Evolutionary conservation across 2,113 vertebrate genomes (phyloP).

Genomic region (Tyrannus savana): DNA sequence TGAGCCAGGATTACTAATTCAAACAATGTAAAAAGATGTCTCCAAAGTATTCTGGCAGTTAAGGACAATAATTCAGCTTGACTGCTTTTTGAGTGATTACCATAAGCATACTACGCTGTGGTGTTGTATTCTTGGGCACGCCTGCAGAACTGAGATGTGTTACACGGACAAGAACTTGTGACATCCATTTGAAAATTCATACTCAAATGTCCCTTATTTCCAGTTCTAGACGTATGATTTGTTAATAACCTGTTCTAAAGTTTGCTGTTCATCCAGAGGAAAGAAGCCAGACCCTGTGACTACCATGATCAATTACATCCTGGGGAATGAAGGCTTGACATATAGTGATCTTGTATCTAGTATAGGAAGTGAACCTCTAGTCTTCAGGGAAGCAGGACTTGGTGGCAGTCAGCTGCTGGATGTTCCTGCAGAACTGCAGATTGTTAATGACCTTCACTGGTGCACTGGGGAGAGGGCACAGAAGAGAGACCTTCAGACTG

Average conservation of each 20-base stretch:
- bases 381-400: background rate
- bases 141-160: background rate
- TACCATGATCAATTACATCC: background rate
- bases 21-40: background rate
- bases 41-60: background rate
- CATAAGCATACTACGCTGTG: background rate
- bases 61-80: background rate
- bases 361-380: background rate
- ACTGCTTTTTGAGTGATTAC: background rate
- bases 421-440: background rate
- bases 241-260: background rate
- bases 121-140: background rate
- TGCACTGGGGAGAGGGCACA: accelerated
- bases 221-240: background rate
- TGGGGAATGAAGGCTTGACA: background rate
- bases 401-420: accelerated
- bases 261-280: background rate
- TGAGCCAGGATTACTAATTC: background rate
- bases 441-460: background rate
- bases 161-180: background rate
- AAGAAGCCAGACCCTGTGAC: background rate
- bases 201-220: background rate
- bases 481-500: background rate
- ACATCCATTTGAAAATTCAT: background rate
- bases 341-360: background rate